Evolutionary conservation across 2,797 vertebrate genomes (phyloP).

Genomic region (Oreortyx pictus): DNA sequence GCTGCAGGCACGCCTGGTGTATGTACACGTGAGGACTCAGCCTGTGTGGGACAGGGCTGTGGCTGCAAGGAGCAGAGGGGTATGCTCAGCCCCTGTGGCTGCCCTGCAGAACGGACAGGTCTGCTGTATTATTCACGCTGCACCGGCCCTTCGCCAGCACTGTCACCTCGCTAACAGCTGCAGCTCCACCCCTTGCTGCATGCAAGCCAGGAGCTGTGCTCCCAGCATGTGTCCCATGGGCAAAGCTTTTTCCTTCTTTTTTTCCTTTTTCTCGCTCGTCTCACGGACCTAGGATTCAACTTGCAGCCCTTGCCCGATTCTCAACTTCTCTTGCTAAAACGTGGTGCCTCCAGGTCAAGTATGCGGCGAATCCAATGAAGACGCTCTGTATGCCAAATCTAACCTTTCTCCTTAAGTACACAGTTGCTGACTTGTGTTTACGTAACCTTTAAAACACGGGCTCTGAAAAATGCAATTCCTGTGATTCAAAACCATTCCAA

Average conservation of each 20-base stretch:
- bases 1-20: fast-evolving
- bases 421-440: slow-evolving; percentile 64
- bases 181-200: neutral
- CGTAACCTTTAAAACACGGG: slow-evolving; percentile 42
- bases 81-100: neutral
- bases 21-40: fast-evolving
- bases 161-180: neutral
- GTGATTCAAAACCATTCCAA: slow-evolving; percentile 66
- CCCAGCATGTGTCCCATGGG: slow-evolving; percentile 19
- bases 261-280: neutral
- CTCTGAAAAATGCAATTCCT: slow-evolving; percentile 25
- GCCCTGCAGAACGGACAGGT: neutral
- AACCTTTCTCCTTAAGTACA: slow-evolving; percentile 51
- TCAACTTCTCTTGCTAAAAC: slow-evolving; percentile 40
- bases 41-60: neutral
- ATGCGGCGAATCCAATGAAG: neutral
- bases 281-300: neutral
- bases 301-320: neutral
- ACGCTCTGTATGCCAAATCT: slow-evolving; percentile 72
- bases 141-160: neutral
- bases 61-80: neutral
- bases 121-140: slow-evolving; percentile 9
- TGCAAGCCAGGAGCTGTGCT: slow-evolving; percentile 17
- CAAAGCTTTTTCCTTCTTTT: neutral
- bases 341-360: slow-evolving; percentile 51